A percentile compares a stretch with the other conserved stretches of the same genome.
Evolutionary conservation across 2,113 vertebrate species (phyloP).

Genomic region (Oxyura jamaicensis): DNA sequence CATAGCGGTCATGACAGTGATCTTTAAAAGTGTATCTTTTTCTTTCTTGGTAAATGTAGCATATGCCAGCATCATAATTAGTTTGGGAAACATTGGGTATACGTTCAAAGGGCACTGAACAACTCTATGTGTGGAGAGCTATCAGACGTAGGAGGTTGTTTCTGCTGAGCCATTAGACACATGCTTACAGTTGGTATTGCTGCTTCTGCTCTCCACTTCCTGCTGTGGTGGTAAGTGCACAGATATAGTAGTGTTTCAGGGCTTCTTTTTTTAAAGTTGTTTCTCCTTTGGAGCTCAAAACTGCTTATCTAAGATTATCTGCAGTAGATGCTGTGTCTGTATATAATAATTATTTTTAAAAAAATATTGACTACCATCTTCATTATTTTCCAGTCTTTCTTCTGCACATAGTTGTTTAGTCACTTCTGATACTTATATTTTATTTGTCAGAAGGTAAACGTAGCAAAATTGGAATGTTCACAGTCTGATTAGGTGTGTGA

Average conservation of each 20-base stretch:
- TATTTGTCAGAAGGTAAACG: neutral
- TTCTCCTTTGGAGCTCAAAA: neutral
- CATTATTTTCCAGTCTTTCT: neutral
- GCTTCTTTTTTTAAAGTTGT: neutral
- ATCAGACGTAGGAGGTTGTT: neutral
- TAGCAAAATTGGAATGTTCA: neutral
- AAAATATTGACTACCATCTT: neutral
- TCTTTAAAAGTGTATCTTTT: neutral
- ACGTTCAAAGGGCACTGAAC: neutral
- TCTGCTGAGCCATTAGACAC: neutral
- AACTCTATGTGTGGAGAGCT: neutral
- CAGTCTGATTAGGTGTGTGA: neutral
- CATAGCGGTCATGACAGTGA: neutral
- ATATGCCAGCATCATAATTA: neutral
- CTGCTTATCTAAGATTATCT: neutral
- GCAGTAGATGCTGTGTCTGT: neutral
- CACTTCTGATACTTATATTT: neutral
- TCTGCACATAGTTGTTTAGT: neutral
- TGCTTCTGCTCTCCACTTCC: neutral
- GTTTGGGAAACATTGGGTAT: neutral
- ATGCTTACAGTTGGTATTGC: neutral
- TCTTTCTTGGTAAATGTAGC: slow-evolving; percentile 17
- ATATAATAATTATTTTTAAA: neutral
- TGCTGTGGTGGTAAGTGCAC: neutral
- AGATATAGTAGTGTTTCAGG: neutral